These are phyloP conservation scores for Synodontis membranacea DNA, from an alignment of 2,113 vertebrate genomes.

Conservation along the genomic window DNA sequence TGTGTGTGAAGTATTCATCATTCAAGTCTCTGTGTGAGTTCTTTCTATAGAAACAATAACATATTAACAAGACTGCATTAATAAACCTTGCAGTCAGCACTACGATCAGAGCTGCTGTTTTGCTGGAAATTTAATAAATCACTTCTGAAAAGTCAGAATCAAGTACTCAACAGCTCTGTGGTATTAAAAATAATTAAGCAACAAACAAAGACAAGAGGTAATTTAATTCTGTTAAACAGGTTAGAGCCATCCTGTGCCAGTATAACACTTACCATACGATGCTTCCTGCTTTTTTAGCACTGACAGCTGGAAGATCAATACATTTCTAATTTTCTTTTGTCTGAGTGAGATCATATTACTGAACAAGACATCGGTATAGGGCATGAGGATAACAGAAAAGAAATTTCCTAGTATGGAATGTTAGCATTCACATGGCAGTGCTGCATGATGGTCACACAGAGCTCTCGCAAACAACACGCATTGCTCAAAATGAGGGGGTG, in stretches of 20 bases:
- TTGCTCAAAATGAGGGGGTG: constrained; percentile 39
- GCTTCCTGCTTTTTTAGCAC: constrained; percentile 1
- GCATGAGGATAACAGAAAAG: constrained; percentile 1
- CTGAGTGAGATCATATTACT: constrained; percentile 17
- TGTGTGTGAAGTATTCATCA: background rate
- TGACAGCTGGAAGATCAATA: background rate
- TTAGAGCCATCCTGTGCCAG: background rate
- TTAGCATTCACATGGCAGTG: constrained; percentile 10
- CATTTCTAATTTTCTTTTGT: background rate
- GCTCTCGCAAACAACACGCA: constrained; percentile 7
- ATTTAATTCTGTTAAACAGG: background rate
- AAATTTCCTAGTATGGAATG: background rate
- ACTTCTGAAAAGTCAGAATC: background rate
- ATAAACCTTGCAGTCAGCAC: background rate
- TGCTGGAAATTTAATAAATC: background rate
- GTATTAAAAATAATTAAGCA: background rate
- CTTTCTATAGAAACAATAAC: constrained; percentile 6
- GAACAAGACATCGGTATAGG: constrained; percentile 9
- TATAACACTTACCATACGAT: background rate
- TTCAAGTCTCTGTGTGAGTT: background rate
- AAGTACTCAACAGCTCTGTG: background rate
- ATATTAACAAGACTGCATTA: background rate
- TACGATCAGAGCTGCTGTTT: background rate
- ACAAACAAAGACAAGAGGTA: background rate
- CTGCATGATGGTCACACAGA: constrained; percentile 26